Conservation (phyloP, 2,113 vertebrate genomes). For the Grammomys surdaster region DNA sequence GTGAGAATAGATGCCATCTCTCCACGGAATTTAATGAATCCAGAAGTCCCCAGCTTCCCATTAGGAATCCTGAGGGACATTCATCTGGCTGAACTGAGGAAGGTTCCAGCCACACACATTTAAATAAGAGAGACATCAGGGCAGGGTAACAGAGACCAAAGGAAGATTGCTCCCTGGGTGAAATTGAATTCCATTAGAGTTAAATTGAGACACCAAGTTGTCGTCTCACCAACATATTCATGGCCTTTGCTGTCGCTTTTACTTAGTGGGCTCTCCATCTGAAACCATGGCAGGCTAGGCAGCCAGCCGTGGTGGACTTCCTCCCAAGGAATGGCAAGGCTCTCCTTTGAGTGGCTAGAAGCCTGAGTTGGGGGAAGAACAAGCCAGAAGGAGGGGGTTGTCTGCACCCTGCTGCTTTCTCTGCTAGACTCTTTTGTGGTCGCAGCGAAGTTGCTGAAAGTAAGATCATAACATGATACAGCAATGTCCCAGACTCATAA, state of each 20-base stretch:
- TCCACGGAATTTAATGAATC: conserved; percentile 50
- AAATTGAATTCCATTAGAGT: conserved; percentile 72
- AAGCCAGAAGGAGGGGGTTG: neutral
- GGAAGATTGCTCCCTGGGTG: conserved; percentile 40
- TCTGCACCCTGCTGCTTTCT: neutral
- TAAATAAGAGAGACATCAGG: conserved; percentile 74
- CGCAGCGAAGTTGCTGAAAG: neutral
- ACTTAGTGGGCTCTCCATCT: conserved; percentile 46
- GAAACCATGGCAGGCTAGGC: neutral
- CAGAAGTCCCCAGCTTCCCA: neutral
- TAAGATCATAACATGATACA: neutral
- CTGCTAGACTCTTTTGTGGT: neutral
- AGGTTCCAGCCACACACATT: conserved; percentile 57
- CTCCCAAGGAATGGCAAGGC: neutral
- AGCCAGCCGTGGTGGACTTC: neutral
- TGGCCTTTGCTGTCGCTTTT: conserved; percentile 50
- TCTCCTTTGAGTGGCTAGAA: neutral
- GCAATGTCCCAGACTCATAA: neutral
- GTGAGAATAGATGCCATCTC: neutral
- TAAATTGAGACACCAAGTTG: conserved; percentile 74
- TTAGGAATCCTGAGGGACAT: conserved; percentile 30
- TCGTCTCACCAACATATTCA: conserved; percentile 58
- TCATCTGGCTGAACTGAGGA: neutral
- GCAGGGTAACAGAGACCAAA: conserved; percentile 61
- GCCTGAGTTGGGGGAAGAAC: neutral